Evolutionary conservation across 2,113 vertebrate genomes (phyloP), one percentile per base, ranked within the genome.

Genomic region (Dipodomys stephensi): DNA sequence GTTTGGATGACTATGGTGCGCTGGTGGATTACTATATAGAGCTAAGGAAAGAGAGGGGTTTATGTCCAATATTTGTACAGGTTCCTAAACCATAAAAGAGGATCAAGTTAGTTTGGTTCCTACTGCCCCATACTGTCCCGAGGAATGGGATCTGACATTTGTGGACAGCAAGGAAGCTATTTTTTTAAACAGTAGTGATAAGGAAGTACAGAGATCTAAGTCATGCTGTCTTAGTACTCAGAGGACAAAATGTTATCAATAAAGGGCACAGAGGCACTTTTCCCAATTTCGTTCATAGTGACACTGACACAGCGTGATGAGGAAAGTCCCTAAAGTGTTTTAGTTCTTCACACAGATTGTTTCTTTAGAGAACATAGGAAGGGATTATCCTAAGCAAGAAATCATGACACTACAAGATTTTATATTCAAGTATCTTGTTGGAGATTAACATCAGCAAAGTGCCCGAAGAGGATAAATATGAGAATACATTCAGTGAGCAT

Each of bases 311-410:
- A 76, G 8, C 76, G 32, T 90, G 10, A 83, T 9, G 2, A 72
- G 10, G 73, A 87, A 71, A 87, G n/a, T 74, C 9, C 7, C 0
- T 72, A 81, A 62, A 71, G 35, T 83, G 4, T 49, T 76, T 87
- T 87, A 72, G 46, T 9, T 92, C 53, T 12, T 84, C 7, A 62
- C 27, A 92, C 83, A 10, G 16, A 79, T 71, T 86, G 23, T 18
- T 86, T 69, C 49, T 87, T 91, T 76, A 28, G 57, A 83, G 76
- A 86, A 30, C 25, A 89, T 1, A 87, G 87, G 49, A 90, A 83
- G 13, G 49, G 44, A 84, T 87, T 62, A 86, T 13, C 2, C 20
- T 60, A 76, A 89, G 49, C 15, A 91, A 86, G 72, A 92, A 79
- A 87, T 60, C 4, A 80, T 30, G 35, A 49, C 74, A 8, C 27